Base-by-base conservation (phyloP, 1,140 invertebrate genomes). In the Bicyclus anynana region DNA sequence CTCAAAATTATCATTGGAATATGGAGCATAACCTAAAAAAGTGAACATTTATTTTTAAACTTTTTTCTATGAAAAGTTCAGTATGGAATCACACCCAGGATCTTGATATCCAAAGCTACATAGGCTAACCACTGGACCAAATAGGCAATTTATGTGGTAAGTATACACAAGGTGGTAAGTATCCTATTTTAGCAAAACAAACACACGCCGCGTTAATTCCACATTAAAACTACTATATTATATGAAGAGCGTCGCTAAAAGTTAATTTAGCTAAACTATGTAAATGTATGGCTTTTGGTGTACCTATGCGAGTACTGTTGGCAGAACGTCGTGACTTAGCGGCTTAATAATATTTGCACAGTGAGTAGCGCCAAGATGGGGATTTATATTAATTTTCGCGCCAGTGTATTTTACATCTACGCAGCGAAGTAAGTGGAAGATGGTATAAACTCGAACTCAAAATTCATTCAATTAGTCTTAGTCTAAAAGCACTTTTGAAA, bases 201-300 rank as follows among this genome's bases (percentile, higher is more conserved):
- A 27, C 21, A 47, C 44, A 10, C 10, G 44, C 16, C 23, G 21
- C 21, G 10, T 47, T 20, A 47, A 27, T 47, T 27, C 21, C 27
- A 27, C 23, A 47, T 47, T 47, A 47, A 46, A 47, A 47, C 44
- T 27, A 47, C 44, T 47, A 47, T 47, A 47, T 47, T 47, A 47
- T 27, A n/a, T n/a, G n/a, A n/a, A n/a, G 21, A 26, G 44, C 44
- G 44, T 47, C n/a, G 21, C 44, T 47, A 47, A 47, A 47, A 47
- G 21, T 47, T 47, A 47, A 47, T 47, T 47, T 47, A 47, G 44
- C 44, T 47, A 27, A 47, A 47, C 44, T 47, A 47, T 47, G 44
- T 26, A 47, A 47, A 47, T 47, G 44, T 47, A 47, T 47, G 44
- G 44, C 3, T 47, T 47, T 27, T 21, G 7, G 23, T 26, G 44